These are phyloP conservation scores for Ellobium chinense DNA, from an alignment of 2,888 invertebrate species.

Conservation along the genomic window DNA sequence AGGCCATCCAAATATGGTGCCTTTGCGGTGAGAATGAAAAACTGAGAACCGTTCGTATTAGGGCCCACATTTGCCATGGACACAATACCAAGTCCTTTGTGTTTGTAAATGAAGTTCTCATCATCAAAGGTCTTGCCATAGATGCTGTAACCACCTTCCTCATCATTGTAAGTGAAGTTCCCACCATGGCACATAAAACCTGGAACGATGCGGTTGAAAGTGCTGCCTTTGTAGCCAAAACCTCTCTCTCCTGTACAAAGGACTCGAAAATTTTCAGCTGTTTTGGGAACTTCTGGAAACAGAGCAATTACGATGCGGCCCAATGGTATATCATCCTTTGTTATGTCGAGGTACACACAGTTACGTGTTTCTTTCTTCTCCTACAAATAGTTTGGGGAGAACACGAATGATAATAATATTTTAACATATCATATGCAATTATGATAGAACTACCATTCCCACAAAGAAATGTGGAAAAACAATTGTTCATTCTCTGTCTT, in stretches of 20 bases:
- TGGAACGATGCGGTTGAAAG: constrained; percentile 78
- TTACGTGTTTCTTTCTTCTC: background rate
- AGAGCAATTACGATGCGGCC: background rate
- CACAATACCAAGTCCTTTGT: constrained; percentile 92
- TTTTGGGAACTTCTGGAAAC: constrained; percentile 2
- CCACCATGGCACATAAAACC: constrained; percentile 78
- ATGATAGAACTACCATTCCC: too few species aligned
- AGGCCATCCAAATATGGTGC: constrained; percentile 86
- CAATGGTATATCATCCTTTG: background rate
- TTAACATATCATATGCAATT: too few species aligned
- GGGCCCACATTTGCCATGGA: constrained; percentile 99
- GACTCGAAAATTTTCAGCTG: constrained; percentile 91
- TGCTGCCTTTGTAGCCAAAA: constrained; percentile 78
- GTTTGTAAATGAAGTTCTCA: constrained; percentile 97
- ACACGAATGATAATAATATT: too few species aligned
- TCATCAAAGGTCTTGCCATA: constrained; percentile 97
- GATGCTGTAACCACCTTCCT: constrained; percentile 92
- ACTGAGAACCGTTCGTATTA: constrained; percentile 97
- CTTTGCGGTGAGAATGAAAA: constrained; percentile 90
- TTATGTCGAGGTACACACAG: background rate
- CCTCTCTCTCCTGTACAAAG: constrained; percentile 89
- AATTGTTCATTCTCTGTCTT: too few species aligned
- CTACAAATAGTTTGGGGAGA: background rate
- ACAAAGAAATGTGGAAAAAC: too few species aligned
- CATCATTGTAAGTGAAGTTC: constrained; percentile 76